Conservation (phyloP, 2,888 invertebrate genomes). For the Augochlorella aurata region DNA sequence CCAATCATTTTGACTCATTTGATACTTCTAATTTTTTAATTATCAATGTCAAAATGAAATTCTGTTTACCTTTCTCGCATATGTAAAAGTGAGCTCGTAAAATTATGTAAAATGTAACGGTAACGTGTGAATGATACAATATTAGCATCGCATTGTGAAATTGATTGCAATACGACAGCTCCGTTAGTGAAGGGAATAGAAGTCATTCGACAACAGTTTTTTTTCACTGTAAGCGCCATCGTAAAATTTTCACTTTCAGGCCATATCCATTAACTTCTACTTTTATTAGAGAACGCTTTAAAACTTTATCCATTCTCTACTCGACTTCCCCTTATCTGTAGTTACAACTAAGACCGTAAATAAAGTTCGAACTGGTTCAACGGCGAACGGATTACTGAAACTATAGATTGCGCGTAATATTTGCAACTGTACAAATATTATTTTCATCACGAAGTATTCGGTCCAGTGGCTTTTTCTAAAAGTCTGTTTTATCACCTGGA, state of each 20-base stretch:
- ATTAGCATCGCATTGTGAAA: background rate
- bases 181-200: background rate
- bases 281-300: background rate
- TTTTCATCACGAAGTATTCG: too few relatives aligned
- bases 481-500: background rate
- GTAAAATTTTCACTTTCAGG: background rate
- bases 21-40: too few relatives aligned
- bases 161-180: background rate
- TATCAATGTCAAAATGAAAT: background rate
- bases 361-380: background rate
- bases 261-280: background rate
- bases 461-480: background rate
- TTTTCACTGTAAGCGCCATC: background rate
- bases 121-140: background rate
- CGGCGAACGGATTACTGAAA: background rate
- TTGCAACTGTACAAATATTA: too few relatives aligned
- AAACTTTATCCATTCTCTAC: background rate
- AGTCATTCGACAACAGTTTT: background rate
- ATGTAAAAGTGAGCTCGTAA: too few relatives aligned
- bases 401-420: too few relatives aligned
- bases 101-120: background rate
- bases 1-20: too few relatives aligned
- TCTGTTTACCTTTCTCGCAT: background rate
- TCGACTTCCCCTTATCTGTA: background rate
- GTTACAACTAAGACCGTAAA: background rate